phyloP scores from a whole-genome alignment of 35 echinoderm and acorn worm genomes.

The Amphiura filiformis region DNA sequence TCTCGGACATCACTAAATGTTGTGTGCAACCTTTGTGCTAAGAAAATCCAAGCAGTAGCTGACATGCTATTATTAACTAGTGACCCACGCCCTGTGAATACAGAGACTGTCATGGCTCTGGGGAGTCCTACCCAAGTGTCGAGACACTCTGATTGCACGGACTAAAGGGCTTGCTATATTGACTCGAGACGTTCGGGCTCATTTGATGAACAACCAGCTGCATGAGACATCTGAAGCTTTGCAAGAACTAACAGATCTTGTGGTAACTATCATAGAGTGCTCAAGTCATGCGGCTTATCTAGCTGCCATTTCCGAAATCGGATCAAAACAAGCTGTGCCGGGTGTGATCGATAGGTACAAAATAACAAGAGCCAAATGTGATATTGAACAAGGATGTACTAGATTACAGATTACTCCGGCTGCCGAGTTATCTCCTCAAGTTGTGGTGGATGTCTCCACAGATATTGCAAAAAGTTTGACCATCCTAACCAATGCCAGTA shows the following conservation, averaged over 20 bases:
- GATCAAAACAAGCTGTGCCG: conserved; percentile 82
- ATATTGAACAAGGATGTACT: conserved; percentile 86
- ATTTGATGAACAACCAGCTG: conserved; percentile 56
- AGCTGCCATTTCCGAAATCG: conserved; percentile 82
- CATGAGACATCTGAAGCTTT: conserved; percentile 75
- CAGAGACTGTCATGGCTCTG: conserved; percentile 71
- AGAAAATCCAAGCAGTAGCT: conserved; percentile 88
- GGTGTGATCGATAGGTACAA: conserved; percentile 97
- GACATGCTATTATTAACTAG: conserved; percentile 91
- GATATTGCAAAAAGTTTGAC: conserved; percentile 84
- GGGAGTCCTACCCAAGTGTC: conserved; percentile 96
- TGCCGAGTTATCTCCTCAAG: conserved; percentile 71
- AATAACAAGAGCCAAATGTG: conserved; percentile 78
- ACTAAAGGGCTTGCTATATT: conserved; percentile 91
- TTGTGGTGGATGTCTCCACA: conserved; percentile 79
- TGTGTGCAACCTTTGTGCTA: conserved; percentile 82
- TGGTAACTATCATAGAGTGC: conserved; percentile 88
- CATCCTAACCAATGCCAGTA: conserved; percentile 83
- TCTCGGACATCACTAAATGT: conserved; percentile 78
- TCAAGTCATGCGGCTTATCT: conserved; percentile 95
- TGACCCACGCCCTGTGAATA: conserved; percentile 92
- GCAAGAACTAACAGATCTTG: conserved; percentile 76
- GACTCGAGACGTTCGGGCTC: conserved; percentile 77
- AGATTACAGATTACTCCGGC: conserved; percentile 77
- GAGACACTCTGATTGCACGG: conserved; percentile 91